phyloP scores from a whole-genome alignment of 1,140 invertebrate species.

The Drosophila neocordata region DNA sequence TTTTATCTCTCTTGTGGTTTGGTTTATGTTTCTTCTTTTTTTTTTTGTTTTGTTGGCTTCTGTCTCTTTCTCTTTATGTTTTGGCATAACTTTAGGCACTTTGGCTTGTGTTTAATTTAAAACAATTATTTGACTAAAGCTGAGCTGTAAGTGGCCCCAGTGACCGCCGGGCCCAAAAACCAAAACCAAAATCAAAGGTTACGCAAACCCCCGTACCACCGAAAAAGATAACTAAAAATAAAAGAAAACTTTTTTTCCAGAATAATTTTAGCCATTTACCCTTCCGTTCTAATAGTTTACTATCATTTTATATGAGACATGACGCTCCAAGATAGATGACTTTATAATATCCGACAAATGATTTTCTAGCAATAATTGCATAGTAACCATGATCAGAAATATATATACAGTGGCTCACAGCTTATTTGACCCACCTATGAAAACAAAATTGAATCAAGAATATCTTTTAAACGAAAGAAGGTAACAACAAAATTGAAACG shows the following conservation, averaged over 20 bases:
- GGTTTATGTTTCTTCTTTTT: conserved; percentile 41
- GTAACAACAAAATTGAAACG: no score
- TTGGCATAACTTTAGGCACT: conserved; percentile 69
- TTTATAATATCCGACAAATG: no score
- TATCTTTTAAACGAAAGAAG: no score
- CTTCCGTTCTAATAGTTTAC: not conserved
- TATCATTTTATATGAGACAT: no score
- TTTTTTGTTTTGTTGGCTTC: conserved; percentile 37
- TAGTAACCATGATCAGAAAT: no score
- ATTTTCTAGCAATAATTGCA: no score
- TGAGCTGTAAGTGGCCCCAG: conserved; percentile 51
- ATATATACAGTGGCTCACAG: no score
- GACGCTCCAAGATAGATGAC: no score
- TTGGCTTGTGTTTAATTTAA: conserved; percentile 76
- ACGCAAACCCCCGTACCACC: not conserved
- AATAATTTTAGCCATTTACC: not conserved
- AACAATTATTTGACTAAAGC: conserved; percentile 69
- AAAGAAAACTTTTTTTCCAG: conserved; percentile 3
- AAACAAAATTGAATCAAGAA: no score
- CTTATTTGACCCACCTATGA: no score
- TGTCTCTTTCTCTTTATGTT: conserved; percentile 34
- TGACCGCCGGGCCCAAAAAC: conserved; percentile 42
- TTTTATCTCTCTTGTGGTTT: conserved; percentile 28
- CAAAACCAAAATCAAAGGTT: conserved; percentile 37
- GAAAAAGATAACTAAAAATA: not conserved